Evolutionary conservation across 2,113 vertebrate species (phyloP).

Genomic region (Mobula hypostoma): DNA sequence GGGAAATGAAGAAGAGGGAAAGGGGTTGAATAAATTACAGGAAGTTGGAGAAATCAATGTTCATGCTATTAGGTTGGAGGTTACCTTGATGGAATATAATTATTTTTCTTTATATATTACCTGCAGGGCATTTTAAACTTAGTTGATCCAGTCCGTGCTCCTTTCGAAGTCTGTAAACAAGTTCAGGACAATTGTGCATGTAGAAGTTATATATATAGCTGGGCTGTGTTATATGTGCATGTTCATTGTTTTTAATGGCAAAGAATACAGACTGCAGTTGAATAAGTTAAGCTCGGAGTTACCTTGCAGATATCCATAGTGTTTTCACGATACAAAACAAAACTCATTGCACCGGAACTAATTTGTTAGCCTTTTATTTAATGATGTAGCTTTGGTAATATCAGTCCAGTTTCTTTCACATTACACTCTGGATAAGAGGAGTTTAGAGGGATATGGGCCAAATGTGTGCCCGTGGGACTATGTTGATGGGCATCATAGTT

Average conservation of each 20-base stretch:
- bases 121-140: not conserved
- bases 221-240: not conserved
- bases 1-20: too few relatives aligned
- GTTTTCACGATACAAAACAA: not conserved
- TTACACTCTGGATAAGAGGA: not conserved
- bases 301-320: not conserved
- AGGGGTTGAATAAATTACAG: too few relatives aligned
- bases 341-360: not conserved
- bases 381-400: not conserved
- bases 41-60: too few relatives aligned
- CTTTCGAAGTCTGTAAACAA: not conserved
- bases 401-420: not conserved
- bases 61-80: too few relatives aligned
- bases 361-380: not conserved
- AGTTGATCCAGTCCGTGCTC: too few relatives aligned
- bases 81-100: too few relatives aligned
- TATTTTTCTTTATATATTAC: not conserved
- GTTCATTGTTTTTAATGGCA: not conserved
- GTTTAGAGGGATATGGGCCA: too few relatives aligned
- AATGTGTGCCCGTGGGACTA: too few relatives aligned
- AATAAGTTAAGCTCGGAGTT: not conserved
- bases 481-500: too few relatives aligned
- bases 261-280: not conserved
- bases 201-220: not conserved
- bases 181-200: not conserved